Evolutionary conservation across 2,797 vertebrate genomes (phyloP).

Genomic region (Numenius phaeopus): DNA sequence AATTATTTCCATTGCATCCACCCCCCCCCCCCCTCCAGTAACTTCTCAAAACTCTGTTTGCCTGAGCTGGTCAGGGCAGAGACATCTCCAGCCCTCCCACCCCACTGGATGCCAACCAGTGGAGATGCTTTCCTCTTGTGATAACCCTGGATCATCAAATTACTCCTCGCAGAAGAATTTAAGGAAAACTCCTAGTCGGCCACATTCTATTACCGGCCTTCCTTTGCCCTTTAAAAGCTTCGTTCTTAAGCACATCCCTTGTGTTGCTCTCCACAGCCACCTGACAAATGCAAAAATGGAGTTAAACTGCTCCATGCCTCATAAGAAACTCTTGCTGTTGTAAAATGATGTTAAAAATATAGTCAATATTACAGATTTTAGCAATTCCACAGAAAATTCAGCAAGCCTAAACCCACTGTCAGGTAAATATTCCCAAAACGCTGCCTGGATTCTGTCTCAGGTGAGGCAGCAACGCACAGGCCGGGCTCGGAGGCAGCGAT

Average conservation of each 20-base stretch:
- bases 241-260: background rate
- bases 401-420: background rate
- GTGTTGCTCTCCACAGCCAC: background rate
- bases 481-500: background rate
- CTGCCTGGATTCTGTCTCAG: background rate
- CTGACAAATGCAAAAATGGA: background rate
- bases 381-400: background rate
- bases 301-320: background rate
- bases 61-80: background rate
- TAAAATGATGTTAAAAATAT: background rate
- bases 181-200: background rate
- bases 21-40: no score
- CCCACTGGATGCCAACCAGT: rapidly evolving
- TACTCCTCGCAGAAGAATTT: background rate
- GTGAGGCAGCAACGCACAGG: background rate
- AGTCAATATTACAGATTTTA: background rate
- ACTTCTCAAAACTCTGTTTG: background rate
- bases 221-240: background rate
- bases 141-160: background rate
- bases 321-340: background rate
- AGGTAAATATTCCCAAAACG: background rate
- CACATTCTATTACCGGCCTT: background rate
- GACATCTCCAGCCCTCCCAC: background rate
- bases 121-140: background rate
- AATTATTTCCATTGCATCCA: background rate